Conservation (phyloP, 2,888 invertebrate species). For the Blera fallax region DNA sequence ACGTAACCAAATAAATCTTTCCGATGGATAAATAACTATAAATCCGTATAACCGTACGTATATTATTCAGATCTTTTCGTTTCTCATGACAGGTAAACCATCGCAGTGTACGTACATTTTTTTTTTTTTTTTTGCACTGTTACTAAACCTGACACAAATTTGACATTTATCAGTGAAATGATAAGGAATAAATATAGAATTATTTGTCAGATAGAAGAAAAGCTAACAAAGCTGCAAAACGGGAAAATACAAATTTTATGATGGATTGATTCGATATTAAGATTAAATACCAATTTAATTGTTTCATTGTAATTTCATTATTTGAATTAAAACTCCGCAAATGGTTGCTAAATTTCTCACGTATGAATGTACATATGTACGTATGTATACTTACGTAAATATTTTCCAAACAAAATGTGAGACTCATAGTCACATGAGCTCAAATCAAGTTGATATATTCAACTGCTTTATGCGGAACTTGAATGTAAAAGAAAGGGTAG, state of each 20-base stretch:
- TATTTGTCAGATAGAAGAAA: neutral
- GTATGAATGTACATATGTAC: no score
- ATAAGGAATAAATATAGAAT: constrained; percentile 1
- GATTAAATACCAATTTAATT: neutral
- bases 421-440: constrained; percentile 3
- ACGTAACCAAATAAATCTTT: no score
- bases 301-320: neutral
- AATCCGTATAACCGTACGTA: no score
- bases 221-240: neutral
- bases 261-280: neutral
- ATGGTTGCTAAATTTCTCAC: neutral
- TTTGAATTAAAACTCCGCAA: neutral
- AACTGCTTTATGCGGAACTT: neutral
- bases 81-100: neutral
- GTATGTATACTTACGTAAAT: neutral
- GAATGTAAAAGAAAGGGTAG: neutral
- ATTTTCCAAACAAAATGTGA: neutral
- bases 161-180: constrained; percentile 4
- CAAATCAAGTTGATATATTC: neutral
- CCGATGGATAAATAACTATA: no score
- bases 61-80: neutral
- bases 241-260: neutral
- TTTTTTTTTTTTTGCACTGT: neutral
- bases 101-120: neutral
- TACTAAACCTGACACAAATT: neutral